phyloP scores from a whole-genome alignment of 2,888 invertebrate genomes.

The Prionchulus punctatus region DNA sequence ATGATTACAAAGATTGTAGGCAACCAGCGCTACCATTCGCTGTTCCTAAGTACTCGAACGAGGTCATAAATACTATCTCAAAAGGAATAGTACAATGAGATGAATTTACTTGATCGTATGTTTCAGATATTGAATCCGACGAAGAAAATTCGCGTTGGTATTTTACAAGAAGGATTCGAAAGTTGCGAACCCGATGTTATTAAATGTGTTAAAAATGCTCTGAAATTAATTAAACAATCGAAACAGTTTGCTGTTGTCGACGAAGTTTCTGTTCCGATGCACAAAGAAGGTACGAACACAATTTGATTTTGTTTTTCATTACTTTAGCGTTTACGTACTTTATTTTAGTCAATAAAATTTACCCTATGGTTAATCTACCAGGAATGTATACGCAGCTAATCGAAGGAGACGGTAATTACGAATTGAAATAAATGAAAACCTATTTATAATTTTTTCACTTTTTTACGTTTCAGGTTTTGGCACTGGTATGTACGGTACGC shows the following conservation, averaged over 20 bases:
- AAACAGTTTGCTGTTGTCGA: slow-evolving; percentile 19
- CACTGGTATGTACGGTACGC: not conserved
- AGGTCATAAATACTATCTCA: too few relatives aligned
- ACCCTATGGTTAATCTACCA: too few relatives aligned
- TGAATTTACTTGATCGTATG: too few relatives aligned
- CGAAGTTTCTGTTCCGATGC: slow-evolving; percentile 26
- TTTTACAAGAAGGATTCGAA: slow-evolving; percentile 28
- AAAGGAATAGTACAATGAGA: too few relatives aligned
- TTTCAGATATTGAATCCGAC: too few relatives aligned
- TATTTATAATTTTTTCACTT: not conserved
- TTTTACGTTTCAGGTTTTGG: slow-evolving; percentile 1
- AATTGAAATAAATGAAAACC: not conserved
- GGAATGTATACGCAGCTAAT: not conserved
- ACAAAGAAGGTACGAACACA: slow-evolving; percentile 20
- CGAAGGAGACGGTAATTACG: not conserved
- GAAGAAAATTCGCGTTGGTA: slow-evolving; percentile 19
- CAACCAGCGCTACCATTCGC: slow-evolving; percentile 18
- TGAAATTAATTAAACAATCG: slow-evolving; percentile 12
- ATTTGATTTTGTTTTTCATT: not conserved
- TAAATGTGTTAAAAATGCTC: slow-evolving; percentile 18
- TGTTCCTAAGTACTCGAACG: slow-evolving; percentile 9
- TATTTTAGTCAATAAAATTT: too few relatives aligned
- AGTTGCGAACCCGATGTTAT: slow-evolving; percentile 20
- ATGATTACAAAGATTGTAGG: slow-evolving; percentile 22
- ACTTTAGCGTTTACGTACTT: too few relatives aligned